Conservation (phyloP, 2,888 invertebrate species). For the Automeris io region DNA sequence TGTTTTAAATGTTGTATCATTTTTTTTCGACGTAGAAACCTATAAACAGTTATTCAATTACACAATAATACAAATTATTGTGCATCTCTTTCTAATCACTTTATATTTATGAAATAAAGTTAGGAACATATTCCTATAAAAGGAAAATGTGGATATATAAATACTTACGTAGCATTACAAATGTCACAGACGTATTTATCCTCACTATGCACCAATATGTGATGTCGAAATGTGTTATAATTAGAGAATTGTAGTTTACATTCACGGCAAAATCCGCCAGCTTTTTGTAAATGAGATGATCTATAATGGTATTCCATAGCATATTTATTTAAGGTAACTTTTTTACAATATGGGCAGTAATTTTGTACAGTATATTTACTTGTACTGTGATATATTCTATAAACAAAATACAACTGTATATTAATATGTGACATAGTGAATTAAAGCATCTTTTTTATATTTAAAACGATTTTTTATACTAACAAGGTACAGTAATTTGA, state of each 20-base stretch:
- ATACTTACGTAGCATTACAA: constrained; percentile 39
- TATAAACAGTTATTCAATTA: background rate
- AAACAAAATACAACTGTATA: background rate
- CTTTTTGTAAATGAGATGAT: constrained; percentile 35
- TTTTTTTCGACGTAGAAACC: constrained; percentile 4
- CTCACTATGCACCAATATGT: constrained; percentile 28
- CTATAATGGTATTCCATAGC: constrained; percentile 49
- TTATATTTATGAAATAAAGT: no score
- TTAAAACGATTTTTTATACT: no score
- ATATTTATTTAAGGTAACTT: constrained; percentile 9
- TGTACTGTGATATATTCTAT: constrained; percentile 8
- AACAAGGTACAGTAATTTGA: no score
- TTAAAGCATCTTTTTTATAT: background rate
- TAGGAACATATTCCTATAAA: background rate
- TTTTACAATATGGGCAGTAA: constrained; percentile 36
- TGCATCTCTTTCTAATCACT: no score
- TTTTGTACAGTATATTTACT: constrained; percentile 12
- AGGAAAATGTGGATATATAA: background rate
- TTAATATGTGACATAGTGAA: background rate
- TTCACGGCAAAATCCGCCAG: constrained; percentile 35
- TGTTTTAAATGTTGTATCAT: constrained; percentile 32
- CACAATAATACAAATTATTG: background rate
- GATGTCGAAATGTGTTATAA: constrained; percentile 30
- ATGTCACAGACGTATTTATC: constrained; percentile 35
- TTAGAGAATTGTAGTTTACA: constrained; percentile 30